These are phyloP conservation scores for Pangasius djambal DNA, from an alignment of 2,797 vertebrate genomes.

Conservation along the genomic window DNA sequence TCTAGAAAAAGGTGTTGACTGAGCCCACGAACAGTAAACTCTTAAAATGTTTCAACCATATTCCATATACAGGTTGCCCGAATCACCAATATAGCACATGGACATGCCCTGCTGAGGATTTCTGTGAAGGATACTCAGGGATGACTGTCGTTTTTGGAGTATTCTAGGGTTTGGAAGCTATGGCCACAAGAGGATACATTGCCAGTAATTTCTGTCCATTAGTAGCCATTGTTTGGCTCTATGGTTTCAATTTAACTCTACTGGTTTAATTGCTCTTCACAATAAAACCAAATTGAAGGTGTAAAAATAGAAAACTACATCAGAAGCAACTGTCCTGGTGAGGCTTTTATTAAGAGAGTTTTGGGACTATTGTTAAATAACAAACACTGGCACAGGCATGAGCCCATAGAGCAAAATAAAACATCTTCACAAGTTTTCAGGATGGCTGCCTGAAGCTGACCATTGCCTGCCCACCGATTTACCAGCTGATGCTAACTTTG, in stretches of 20 bases:
- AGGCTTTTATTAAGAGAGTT: background rate
- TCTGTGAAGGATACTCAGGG: slow-evolving; percentile 49
- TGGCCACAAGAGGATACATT: slow-evolving; percentile 23
- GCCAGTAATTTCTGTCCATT: background rate
- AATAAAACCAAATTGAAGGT: background rate
- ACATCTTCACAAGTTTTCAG: background rate
- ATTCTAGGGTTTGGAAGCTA: background rate
- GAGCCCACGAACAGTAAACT: background rate
- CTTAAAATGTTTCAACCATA: background rate
- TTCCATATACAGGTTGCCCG: background rate
- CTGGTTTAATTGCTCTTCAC: background rate
- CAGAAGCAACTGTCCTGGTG: background rate
- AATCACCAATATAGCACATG: background rate
- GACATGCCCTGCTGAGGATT: slow-evolving; percentile 15
- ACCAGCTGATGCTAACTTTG: background rate
- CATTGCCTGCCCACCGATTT: background rate
- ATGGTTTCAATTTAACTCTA: background rate
- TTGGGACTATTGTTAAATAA: background rate
- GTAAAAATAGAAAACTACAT: background rate
- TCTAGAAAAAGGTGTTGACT: background rate
- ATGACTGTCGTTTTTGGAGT: slow-evolving; percentile 44
- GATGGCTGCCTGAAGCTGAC: background rate
- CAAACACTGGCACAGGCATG: background rate
- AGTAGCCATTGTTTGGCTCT: background rate
- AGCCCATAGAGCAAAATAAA: slow-evolving; percentile 1